A percentile compares a stretch with the other conserved stretches of the same genome.
These are phyloP conservation scores for Pampusana beccarii DNA, from an alignment of 2,113 vertebrate species.

Conservation along the genomic window DNA sequence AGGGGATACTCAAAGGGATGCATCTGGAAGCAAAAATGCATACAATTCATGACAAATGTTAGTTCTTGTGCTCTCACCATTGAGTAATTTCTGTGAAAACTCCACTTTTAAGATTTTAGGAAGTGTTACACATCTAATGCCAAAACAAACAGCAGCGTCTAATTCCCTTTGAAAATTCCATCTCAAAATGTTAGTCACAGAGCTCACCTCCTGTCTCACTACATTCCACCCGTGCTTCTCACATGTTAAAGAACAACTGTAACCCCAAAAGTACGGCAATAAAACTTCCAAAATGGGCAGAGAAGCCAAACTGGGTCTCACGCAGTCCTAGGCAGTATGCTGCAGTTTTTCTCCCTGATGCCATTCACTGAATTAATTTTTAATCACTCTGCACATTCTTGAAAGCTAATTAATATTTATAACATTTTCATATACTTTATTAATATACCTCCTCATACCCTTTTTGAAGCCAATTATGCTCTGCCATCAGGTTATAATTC, in stretches of 20 bases:
- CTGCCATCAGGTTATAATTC: slow-evolving; percentile 9
- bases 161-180: not conserved
- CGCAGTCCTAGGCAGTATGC: not conserved
- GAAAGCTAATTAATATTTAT: slow-evolving; percentile 40
- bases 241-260: not conserved
- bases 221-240: not conserved
- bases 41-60: not conserved
- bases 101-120: not conserved
- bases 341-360: not conserved
- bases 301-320: not conserved
- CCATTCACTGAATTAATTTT: slow-evolving; percentile 13
- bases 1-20: not conserved
- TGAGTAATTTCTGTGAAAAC: not conserved
- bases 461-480: slow-evolving; percentile 2
- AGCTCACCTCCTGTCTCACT: not conserved
- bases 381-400: slow-evolving; percentile 16
- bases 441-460: not conserved
- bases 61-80: not conserved
- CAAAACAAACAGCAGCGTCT: not conserved
- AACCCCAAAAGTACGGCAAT: not conserved
- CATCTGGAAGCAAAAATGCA: not conserved
- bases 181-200: not conserved
- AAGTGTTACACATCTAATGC: not conserved
- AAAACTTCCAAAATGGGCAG: not conserved
- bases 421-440: slow-evolving; percentile 30